Evolutionary conservation across 2,113 vertebrate species (phyloP).

Genomic region (Emydocephalus ijimae): DNA sequence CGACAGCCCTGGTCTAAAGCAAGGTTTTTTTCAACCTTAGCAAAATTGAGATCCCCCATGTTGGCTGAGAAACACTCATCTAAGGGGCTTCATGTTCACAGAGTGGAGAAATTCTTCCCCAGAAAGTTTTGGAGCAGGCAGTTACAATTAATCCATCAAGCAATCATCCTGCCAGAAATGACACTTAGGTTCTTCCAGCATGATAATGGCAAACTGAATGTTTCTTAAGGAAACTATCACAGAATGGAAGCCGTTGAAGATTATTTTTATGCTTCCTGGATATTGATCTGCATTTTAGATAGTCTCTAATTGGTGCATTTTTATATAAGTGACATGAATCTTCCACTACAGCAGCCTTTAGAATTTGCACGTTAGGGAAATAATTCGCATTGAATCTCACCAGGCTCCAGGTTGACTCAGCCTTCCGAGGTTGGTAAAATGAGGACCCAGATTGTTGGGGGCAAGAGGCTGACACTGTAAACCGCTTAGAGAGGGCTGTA

Average conservation of each 20-base stretch:
- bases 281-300: background rate
- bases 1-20: too few species aligned
- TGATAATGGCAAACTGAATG: background rate
- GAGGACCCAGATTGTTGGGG: too few species aligned
- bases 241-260: background rate
- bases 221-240: background rate
- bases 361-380: background rate
- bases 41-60: background rate
- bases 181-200: background rate
- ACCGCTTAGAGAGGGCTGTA: too few species aligned
- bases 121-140: background rate
- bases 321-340: background rate
- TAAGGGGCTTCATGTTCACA: background rate
- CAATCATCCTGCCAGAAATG: background rate
- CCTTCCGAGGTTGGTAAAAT: too few species aligned
- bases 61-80: background rate
- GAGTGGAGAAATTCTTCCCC: background rate
- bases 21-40: background rate
- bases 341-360: background rate
- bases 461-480: too few species aligned
- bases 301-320: background rate
- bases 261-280: background rate
- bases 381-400: background rate
- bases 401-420: too few species aligned
- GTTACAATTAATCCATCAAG: background rate